Percentiles rank a stretch among this genome's conserved stretches.
Evolutionary conservation across 2,888 invertebrate species (phyloP).

Genomic region (Theodoxus fluviatilis): DNA sequence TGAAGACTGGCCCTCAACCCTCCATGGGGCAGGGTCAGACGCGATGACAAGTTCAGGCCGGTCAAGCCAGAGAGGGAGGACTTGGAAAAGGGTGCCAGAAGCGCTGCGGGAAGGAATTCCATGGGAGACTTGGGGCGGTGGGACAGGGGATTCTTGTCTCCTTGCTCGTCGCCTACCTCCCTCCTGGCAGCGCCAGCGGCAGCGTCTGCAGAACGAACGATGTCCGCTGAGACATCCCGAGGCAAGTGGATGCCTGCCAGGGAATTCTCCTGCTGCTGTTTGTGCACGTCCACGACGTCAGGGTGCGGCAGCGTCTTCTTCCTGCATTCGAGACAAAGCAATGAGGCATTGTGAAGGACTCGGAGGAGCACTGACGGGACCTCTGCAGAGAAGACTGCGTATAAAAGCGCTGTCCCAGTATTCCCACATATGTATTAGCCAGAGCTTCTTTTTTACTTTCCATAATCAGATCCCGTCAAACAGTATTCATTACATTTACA

Average conservation of each 20-base stretch:
- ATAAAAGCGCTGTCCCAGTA: no score
- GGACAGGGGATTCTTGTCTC: constrained; percentile 12
- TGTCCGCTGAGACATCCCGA: constrained; percentile 51
- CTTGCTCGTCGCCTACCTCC: background rate
- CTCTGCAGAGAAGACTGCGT: no score
- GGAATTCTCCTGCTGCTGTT: constrained; percentile 55
- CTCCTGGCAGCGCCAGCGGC: background rate
- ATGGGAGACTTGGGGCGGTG: constrained; percentile 19
- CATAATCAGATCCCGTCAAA: no score
- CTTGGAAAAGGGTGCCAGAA: constrained; percentile 21
- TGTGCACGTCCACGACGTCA: constrained; percentile 55
- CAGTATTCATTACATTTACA: no score
- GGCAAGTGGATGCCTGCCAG: constrained; percentile 52
- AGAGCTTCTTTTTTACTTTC: no score
- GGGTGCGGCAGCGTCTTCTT: constrained; percentile 53
- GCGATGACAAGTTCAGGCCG: no score
- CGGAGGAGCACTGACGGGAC: no score
- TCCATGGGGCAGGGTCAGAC: no score
- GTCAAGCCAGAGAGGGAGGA: constrained; percentile 22
- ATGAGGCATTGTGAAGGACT: no score
- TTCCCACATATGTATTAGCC: no score
- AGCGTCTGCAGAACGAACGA: no score
- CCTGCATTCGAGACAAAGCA: constrained; percentile 38
- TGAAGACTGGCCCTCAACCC: no score
- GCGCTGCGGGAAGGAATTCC: constrained; percentile 23